Evolutionary conservation across 2,113 vertebrate genomes (phyloP).

Genomic region (Anoplopoma fimbria): DNA sequence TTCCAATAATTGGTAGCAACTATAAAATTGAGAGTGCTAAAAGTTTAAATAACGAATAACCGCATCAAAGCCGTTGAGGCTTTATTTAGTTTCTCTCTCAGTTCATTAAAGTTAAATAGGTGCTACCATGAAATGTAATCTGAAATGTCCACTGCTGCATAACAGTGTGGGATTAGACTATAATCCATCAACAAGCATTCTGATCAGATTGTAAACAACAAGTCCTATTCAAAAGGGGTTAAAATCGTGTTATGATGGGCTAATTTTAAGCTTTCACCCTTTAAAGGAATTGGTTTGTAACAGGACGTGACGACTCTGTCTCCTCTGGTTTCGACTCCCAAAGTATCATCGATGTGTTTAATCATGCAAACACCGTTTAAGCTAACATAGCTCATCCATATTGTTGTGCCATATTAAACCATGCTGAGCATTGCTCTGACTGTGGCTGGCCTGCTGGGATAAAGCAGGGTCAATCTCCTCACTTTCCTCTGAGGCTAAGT

Average conservation of each 20-base stretch:
- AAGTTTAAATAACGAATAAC: background rate
- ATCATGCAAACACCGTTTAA: background rate
- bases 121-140: background rate
- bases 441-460: conserved; percentile 43
- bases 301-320: conserved; percentile 26
- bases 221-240: background rate
- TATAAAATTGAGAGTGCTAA: background rate
- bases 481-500: conserved; percentile 73
- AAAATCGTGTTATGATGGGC: conserved; percentile 12
- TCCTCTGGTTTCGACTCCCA: background rate
- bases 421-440: conserved; percentile 22
- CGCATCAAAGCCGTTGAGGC: background rate
- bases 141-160: background rate
- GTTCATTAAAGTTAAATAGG: background rate
- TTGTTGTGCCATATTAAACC: conserved; percentile 26
- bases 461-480: conserved; percentile 59
- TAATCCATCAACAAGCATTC: background rate
- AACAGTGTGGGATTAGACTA: background rate
- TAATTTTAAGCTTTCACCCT: conserved; percentile 9
- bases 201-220: background rate
- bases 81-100: background rate
- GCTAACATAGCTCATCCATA: conserved; percentile 3
- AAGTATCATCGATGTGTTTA: background rate
- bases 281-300: conserved; percentile 36
- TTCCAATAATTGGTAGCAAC: background rate